Percentiles rank a stretch among this genome's conserved stretches.
These are phyloP conservation scores for Tetranychus cinnabarinus DNA, from an alignment of 1,140 invertebrate genomes.

Conservation along the genomic window DNA sequence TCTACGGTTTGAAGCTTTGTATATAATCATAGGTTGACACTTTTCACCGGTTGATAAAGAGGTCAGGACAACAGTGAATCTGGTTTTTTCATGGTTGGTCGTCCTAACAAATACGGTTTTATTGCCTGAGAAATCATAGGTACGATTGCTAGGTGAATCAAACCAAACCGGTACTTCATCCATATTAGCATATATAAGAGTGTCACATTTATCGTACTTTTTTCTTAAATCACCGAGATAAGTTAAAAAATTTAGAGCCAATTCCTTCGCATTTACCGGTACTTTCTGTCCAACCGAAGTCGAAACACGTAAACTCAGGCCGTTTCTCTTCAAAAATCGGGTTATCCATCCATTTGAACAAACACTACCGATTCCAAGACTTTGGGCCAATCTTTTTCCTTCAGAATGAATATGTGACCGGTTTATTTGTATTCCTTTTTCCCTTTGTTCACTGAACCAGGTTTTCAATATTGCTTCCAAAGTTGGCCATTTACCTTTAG, in stretches of 20 bases:
- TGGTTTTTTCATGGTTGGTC: constrained; percentile 5
- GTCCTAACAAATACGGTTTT: constrained; percentile 6
- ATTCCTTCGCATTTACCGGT: not conserved
- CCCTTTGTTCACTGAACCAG: no score
- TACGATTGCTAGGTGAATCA: constrained; percentile 5
- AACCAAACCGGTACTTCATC: constrained; percentile 7
- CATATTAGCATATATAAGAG: constrained; percentile 5
- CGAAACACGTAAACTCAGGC: not conserved
- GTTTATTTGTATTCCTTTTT: no score
- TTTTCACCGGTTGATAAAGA: not conserved
- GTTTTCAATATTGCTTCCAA: no score
- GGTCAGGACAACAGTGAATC: constrained; percentile 3
- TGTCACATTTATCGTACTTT: not conserved
- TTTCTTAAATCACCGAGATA: not conserved
- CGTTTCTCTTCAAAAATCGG: not conserved
- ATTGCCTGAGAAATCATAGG: constrained; percentile 1
- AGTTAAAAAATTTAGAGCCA: not conserved
- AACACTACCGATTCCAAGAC: no score
- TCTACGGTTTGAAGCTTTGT: not conserved
- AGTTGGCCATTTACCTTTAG: no score
- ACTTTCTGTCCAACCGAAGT: not conserved
- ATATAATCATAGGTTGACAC: constrained; percentile 7
- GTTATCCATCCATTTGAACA: not conserved
- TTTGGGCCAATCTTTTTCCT: no score
- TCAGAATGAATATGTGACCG: no score